phyloP scores from a whole-genome alignment of 2,797 vertebrate species.

The Pipistrellus pipistrellus region DNA sequence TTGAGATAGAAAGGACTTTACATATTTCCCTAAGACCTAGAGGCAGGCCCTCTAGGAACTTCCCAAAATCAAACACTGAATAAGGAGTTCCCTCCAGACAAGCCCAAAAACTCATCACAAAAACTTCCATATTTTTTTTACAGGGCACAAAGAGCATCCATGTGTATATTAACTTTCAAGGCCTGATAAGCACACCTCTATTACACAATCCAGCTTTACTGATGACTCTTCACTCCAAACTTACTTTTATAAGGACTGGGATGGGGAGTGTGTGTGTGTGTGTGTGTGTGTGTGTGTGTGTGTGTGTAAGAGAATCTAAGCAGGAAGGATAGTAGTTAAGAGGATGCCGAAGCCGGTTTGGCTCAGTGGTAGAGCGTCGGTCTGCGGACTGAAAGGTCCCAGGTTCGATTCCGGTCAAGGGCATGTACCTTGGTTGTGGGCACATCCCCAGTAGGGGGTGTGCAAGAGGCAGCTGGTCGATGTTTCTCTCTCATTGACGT shows the following conservation, averaged over 20 bases:
- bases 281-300: too few species aligned
- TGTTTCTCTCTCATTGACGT: too few species aligned
- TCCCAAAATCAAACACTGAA: neutral
- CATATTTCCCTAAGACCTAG: neutral
- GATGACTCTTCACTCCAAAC: neutral
- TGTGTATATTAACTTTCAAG: neutral
- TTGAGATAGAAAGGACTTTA: conserved; percentile 15
- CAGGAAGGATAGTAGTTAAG: neutral
- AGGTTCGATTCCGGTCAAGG: too few species aligned
- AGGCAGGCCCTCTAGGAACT: neutral
- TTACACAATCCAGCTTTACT: neutral
- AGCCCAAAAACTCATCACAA: conserved; percentile 12
- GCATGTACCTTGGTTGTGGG: too few species aligned
- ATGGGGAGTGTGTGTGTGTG: neutral
- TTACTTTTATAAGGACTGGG: conserved; percentile 16
- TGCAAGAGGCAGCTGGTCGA: too few species aligned
- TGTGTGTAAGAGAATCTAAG: neutral
- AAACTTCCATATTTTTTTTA: neutral
- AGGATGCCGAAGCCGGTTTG: too few species aligned
- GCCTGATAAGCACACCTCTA: neutral
- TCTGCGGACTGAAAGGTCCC: too few species aligned
- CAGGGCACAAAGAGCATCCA: conserved; percentile 26
- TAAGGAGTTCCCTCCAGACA: conserved; percentile 21
- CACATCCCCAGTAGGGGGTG: too few species aligned
- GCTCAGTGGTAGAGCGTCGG: too few species aligned